phyloP scores from a whole-genome alignment of 1,140 invertebrate species.

The Euwallacea similis region DNA sequence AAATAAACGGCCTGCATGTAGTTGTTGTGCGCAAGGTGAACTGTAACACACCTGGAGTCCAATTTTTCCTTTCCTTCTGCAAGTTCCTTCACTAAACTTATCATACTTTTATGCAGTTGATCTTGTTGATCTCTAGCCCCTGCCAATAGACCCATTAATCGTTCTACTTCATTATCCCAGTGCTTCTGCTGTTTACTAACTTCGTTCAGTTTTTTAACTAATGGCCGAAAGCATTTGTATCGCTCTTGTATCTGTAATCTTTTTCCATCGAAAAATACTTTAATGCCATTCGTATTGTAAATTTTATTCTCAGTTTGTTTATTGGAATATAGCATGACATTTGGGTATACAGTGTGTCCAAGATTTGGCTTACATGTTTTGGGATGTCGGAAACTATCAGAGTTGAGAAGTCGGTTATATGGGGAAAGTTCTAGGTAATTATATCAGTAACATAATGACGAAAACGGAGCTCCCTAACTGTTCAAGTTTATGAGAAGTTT shows the following conservation, averaged over 20 bases:
- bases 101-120: constrained; percentile 42
- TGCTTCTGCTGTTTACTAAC: constrained; percentile 46
- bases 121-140: constrained; percentile 41
- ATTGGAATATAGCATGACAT: too few relatives aligned
- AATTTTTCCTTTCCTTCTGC: constrained; percentile 42
- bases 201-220: constrained; percentile 48
- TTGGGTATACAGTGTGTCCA: too few relatives aligned
- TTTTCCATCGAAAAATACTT: constrained; percentile 34
- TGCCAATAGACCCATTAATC: constrained; percentile 42
- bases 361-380: too few relatives aligned
- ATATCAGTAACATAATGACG: too few relatives aligned
- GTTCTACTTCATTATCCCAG: constrained; percentile 45
- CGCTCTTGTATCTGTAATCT: constrained; percentile 53
- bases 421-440: too few relatives aligned
- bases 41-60: constrained; percentile 45
- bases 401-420: too few relatives aligned
- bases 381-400: too few relatives aligned
- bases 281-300: not conserved
- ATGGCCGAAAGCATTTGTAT: constrained; percentile 50
- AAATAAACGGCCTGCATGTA: not conserved
- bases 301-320: too few relatives aligned
- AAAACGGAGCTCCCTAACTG: too few relatives aligned
- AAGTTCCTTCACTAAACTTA: constrained; percentile 43
- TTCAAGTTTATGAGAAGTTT: too few relatives aligned
- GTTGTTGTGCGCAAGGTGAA: not conserved